A percentile compares a stretch with the other conserved stretches of the same genome.
Evolutionary conservation across 2,797 vertebrate species (phyloP).

Genomic region (Cuniculus paca): DNA sequence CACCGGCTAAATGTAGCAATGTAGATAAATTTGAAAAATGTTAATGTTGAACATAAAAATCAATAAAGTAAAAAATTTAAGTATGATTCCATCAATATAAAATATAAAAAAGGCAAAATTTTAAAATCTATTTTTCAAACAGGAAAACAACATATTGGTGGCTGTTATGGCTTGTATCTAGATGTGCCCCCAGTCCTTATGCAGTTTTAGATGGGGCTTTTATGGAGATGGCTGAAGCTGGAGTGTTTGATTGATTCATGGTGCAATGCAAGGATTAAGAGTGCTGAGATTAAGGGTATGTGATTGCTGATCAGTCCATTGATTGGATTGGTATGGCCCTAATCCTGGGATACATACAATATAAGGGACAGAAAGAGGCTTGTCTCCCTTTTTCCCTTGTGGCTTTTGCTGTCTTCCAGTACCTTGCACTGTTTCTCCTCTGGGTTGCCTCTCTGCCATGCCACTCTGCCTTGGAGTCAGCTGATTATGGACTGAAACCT

Average conservation of each 20-base stretch:
- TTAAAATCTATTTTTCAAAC: not conserved
- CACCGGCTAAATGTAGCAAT: not conserved
- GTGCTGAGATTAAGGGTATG: not conserved
- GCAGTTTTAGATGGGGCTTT: not conserved
- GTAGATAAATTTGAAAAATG: not conserved
- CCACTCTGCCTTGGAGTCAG: not conserved
- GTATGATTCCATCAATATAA: not conserved
- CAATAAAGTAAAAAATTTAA: not conserved
- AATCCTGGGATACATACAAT: not conserved
- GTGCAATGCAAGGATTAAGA: not conserved
- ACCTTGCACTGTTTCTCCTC: not conserved
- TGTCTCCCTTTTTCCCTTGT: not conserved
- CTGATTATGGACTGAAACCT: not conserved
- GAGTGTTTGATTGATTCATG: not conserved
- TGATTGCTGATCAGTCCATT: not conserved
- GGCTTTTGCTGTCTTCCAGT: not conserved
- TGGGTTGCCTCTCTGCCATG: not conserved
- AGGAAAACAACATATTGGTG: not conserved
- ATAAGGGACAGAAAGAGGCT: not conserved
- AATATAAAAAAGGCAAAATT: constrained; percentile 16
- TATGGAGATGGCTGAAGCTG: not conserved
- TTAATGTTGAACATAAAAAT: constrained; percentile 45
- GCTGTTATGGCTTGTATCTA: not conserved
- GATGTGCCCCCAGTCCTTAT: not conserved
- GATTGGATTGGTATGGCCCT: not conserved